Percentiles rank a stretch among this genome's conserved stretches.
phyloP scores from a whole-genome alignment of 92 coral and sea anemone species.

The Palythoa grandiflora region DNA sequence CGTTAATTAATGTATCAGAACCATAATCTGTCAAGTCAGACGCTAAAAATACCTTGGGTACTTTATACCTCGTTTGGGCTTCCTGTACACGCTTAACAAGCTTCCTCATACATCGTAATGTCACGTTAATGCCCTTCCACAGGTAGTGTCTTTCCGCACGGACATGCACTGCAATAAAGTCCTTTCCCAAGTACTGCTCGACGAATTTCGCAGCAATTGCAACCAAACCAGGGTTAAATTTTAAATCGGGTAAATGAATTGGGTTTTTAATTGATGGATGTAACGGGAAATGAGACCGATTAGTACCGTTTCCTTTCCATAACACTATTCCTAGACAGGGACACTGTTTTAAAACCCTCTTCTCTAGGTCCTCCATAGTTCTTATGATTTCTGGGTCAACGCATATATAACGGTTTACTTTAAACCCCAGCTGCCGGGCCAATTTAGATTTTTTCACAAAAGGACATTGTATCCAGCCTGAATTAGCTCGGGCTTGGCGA shows the following conservation, averaged over 20 bases:
- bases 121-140: constrained; percentile 85
- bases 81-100: constrained; percentile 78
- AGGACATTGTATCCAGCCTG: constrained; percentile 93
- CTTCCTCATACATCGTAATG: constrained; percentile 83
- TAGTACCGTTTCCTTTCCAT: constrained; percentile 92
- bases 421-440: constrained; percentile 86
- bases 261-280: constrained; percentile 69
- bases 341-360: constrained; percentile 81
- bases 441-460: constrained; percentile 85
- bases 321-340: constrained; percentile 90
- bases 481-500: constrained; percentile 62
- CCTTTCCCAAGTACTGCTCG: constrained; percentile 59
- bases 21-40: constrained; percentile 93
- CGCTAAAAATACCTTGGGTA: constrained; percentile 75
- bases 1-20: constrained; percentile 87
- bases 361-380: constrained; percentile 79
- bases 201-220: constrained; percentile 78
- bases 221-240: constrained; percentile 80
- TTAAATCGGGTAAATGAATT: constrained; percentile 77
- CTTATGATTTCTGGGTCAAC: constrained; percentile 94
- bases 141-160: constrained; percentile 89
- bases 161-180: constrained; percentile 89
- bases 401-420: constrained; percentile 92
- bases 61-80: constrained; percentile 59
- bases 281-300: constrained; percentile 81